A percentile compares a stretch with the other conserved stretches of the same genome.
phyloP scores from a whole-genome alignment of 1,140 invertebrate genomes.

The Drosophila elegans region DNA sequence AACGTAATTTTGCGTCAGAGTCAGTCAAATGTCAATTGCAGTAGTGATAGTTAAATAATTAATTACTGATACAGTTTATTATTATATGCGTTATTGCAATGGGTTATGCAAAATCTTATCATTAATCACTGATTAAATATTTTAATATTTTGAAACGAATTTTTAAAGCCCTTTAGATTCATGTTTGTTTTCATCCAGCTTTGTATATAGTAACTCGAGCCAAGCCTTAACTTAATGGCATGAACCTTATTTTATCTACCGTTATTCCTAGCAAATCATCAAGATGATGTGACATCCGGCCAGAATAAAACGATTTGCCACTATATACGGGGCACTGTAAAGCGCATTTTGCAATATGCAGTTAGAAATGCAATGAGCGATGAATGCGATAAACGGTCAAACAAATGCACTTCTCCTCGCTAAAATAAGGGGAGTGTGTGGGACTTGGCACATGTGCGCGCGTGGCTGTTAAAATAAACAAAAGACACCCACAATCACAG shows the following conservation, averaged over 20 bases:
- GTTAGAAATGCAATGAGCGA: conserved; percentile 63
- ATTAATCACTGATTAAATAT: neutral
- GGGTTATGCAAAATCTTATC: neutral
- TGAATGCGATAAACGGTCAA: conserved; percentile 53
- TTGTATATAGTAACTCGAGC: no score
- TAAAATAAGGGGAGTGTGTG: neutral
- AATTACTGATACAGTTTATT: conserved; percentile 4
- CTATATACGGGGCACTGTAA: conserved; percentile 10
- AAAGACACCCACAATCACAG: conserved; percentile 44
- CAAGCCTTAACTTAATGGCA: neutral
- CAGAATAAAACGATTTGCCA: conserved; percentile 13
- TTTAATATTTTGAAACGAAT: neutral
- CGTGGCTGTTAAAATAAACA: conserved; percentile 75
- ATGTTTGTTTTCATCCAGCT: no score
- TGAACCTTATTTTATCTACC: neutral
- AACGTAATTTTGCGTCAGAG: conserved; percentile 16
- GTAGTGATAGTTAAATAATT: conserved; percentile 2
- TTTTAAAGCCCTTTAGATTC: neutral
- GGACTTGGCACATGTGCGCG: conserved; percentile 42
- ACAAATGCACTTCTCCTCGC: conserved; percentile 22
- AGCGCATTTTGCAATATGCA: conserved; percentile 42
- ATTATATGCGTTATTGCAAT: neutral
- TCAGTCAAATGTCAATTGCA: conserved; percentile 6
- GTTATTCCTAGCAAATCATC: neutral
- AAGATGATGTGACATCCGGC: conserved; percentile 39